Percentiles rank a stretch among this genome's conserved stretches.
Evolutionary conservation across 2,888 invertebrate species (phyloP).

Genomic region (Yponomeuta cagnagella): DNA sequence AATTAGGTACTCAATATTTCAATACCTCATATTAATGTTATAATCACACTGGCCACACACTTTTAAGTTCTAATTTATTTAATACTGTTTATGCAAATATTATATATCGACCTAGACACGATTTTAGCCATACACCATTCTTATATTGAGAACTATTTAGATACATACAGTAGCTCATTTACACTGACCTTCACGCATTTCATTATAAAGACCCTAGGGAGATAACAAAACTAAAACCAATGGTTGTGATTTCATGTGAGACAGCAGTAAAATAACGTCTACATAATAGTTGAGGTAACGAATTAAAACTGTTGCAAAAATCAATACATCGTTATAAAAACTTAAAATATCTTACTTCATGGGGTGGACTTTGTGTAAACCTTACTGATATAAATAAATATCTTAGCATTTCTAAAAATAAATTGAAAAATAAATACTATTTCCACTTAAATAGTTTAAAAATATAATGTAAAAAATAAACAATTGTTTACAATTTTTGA

Average conservation of each 20-base stretch:
- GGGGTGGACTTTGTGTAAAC: not conserved
- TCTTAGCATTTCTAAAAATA: conserved; percentile 16
- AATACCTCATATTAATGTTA: conserved; percentile 10
- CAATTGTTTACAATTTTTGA: conserved; percentile 47
- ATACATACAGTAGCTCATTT: conserved; percentile 20
- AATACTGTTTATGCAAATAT: conserved; percentile 51
- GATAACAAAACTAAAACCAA: conserved; percentile 18
- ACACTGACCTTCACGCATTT: conserved; percentile 20
- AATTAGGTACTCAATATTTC: conserved; percentile 5
- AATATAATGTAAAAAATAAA: conserved; percentile 50
- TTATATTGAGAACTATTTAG: conserved; percentile 24
- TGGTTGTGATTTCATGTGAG: conserved; percentile 42
- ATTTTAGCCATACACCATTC: conserved; percentile 20
- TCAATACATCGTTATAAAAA: not conserved
- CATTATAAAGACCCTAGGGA: conserved; percentile 11
- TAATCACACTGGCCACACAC: conserved; percentile 18
- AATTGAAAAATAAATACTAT: conserved; percentile 13
- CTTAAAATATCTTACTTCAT: not conserved
- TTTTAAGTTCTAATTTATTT: conserved; percentile 39
- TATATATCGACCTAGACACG: conserved; percentile 27
- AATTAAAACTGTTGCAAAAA: not conserved
- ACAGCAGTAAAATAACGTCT: conserved; percentile 19
- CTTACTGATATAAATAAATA: conserved; percentile 57
- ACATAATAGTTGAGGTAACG: not conserved
- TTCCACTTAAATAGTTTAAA: conserved; percentile 18